Conservation (phyloP, 2,888 invertebrate genomes). For the Herminia tarsipennalis region DNA sequence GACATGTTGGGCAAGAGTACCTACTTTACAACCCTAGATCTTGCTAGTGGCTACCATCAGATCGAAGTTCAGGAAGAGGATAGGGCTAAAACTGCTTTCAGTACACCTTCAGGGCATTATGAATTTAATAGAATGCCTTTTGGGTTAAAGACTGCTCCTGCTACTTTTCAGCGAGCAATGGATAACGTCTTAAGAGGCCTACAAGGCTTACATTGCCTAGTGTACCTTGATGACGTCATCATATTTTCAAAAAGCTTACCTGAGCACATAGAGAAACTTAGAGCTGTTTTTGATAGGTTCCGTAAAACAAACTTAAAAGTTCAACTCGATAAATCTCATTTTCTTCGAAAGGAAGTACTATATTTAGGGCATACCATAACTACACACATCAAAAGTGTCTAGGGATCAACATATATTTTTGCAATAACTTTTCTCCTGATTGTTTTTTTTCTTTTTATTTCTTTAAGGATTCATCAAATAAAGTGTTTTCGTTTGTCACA, state of each 20-base stretch:
- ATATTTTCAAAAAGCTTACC: background rate
- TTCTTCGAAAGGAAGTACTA: constrained; percentile 5
- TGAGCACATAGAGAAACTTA: constrained; percentile 3
- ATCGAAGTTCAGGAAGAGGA: no score
- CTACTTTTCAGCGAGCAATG: constrained; percentile 4
- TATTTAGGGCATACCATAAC: constrained; percentile 14
- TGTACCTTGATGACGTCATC: constrained; percentile 5
- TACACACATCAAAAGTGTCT: no score
- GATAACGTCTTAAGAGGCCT: constrained; percentile 4
- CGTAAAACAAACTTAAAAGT: constrained; percentile 4
- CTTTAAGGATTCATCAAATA: no score
- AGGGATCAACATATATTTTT: no score
- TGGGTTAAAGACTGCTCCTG: constrained; percentile 1
- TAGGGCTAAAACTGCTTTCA: background rate
- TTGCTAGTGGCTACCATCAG: no score
- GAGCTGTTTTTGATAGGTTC: constrained; percentile 4
- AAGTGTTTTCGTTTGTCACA: no score
- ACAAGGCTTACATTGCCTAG: background rate
- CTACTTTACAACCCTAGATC: no score
- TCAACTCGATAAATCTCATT: constrained; percentile 7
- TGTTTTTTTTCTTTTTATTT: no score
- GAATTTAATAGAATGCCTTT: background rate
- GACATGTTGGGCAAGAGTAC: no score
- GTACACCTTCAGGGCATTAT: background rate
- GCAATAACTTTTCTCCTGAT: no score